Base-by-base conservation (phyloP, 2,888 invertebrate species). In the Maniola hyperantus region DNA sequence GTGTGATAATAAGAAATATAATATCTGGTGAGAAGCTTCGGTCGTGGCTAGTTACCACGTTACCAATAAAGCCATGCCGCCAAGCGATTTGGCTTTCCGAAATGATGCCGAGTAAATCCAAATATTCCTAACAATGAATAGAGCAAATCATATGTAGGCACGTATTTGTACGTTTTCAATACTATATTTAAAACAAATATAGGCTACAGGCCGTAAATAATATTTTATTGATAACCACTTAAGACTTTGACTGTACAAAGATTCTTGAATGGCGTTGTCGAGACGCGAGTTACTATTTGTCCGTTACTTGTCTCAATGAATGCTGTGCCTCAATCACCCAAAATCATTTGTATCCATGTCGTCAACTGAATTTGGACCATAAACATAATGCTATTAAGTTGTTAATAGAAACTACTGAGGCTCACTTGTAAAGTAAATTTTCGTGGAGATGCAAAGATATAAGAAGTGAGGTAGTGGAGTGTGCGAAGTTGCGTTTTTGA, bases 271-370 rank as follows among this genome's bases (percentile, higher is more conserved):
- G 90, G 88, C 87, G 83, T 80, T 82, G 85, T 80, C 83, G 83
- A 85, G 87, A 83, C 83, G 76, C 81, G 79, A 87, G 85, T 86
- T 87, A 89, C 88, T 89, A 89, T 89, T 87, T 87, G 86, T 83
- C 90, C 90, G 90, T 90, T 90, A 90, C 85, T 89, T 87, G 84
- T 87, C 87, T 91, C 85, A 90, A 90, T 91, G 90, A 89, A 89
- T 89, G 87, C 86, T 85, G 82, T 82, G 83, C 84, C 83, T 80
- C 80, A 79, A 82, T 73, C 74, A 75, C 76, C 74, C 73, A 77
- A 71, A 72, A 72, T 79, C 60, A 58, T 67, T 63, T 64, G 50
- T 60, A 67, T 26, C 44, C 20, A 18, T 13, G 51, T 42, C 53
- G 33, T 48, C 48, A 62, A 64, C 55, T 64, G 64, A 71, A 72